These are phyloP conservation scores for Actias luna DNA, from an alignment of 2,888 invertebrate genomes.

Conservation along the genomic window DNA sequence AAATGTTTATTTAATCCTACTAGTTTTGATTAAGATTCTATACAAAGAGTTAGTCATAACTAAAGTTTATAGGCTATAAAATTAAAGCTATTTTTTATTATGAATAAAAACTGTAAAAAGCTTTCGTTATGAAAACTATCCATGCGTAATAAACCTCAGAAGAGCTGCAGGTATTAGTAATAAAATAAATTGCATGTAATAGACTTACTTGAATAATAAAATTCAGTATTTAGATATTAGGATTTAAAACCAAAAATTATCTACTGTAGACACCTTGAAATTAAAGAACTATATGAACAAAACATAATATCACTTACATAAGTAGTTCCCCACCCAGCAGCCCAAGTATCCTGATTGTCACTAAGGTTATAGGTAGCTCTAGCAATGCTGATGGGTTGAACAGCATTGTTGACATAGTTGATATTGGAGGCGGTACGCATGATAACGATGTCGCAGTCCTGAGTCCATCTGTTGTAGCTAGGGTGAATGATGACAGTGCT, in stretches of 20 bases:
- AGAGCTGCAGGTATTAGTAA: too few species aligned
- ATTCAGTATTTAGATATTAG: too few species aligned
- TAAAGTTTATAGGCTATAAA: too few species aligned
- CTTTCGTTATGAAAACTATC: too few species aligned
- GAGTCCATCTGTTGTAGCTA: conserved; percentile 38
- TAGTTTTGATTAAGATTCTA: too few species aligned
- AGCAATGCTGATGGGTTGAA: conserved; percentile 39
- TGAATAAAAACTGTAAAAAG: too few species aligned
- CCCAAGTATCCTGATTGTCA: conserved; percentile 48
- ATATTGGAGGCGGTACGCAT: conserved; percentile 37
- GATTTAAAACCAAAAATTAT: background rate
- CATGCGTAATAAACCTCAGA: too few species aligned
- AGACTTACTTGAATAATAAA: too few species aligned
- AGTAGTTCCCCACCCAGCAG: conserved; percentile 63
- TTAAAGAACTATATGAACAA: background rate
- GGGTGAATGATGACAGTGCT: conserved; percentile 42
- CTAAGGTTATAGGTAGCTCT: conserved; percentile 41
- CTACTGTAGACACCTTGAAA: background rate
- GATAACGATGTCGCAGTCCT: conserved; percentile 54
- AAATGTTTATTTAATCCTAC: too few species aligned
- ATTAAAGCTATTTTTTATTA: too few species aligned
- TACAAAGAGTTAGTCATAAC: too few species aligned
- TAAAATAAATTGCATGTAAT: too few species aligned
- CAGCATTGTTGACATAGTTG: conserved; percentile 24
- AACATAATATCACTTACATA: conserved; percentile 35